Conservation (phyloP, 2,888 invertebrate genomes). For the Bombyx huttoni region DNA sequence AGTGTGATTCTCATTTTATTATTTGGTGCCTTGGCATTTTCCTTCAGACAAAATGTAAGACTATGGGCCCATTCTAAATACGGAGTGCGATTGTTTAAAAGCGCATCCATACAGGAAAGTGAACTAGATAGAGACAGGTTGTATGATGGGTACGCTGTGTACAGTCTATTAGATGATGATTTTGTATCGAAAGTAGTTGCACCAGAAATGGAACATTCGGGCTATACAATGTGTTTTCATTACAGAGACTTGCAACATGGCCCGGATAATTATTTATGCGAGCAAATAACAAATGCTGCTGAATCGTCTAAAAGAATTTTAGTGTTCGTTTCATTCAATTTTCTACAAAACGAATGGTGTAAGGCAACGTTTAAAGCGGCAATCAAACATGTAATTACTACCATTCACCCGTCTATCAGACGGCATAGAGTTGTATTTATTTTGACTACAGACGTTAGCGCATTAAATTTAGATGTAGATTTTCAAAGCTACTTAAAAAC, state of each 20-base stretch:
- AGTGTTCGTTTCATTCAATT: slow-evolving; percentile 84
- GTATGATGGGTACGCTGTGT: slow-evolving; percentile 91
- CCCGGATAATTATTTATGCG: slow-evolving; percentile 74
- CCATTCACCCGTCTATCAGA: slow-evolving; percentile 77
- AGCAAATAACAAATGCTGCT: slow-evolving; percentile 75
- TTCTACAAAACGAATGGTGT: slow-evolving; percentile 88
- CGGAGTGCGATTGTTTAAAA: slow-evolving; percentile 82
- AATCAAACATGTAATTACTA: slow-evolving; percentile 78
- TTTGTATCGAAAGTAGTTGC: slow-evolving; percentile 78
- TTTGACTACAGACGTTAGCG: slow-evolving; percentile 77
- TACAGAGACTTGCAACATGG: slow-evolving; percentile 76
- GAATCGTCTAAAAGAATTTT: slow-evolving; percentile 80
- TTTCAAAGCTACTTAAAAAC: slow-evolving; percentile 80
- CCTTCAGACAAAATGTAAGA: slow-evolving; percentile 83
- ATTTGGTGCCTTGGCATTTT: slow-evolving; percentile 79
- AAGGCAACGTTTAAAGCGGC: slow-evolving; percentile 86
- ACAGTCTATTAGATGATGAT: slow-evolving; percentile 85
- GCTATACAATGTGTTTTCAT: slow-evolving; percentile 77
- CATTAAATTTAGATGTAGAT: slow-evolving; percentile 81
- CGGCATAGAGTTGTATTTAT: slow-evolving; percentile 72
- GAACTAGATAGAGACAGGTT: slow-evolving; percentile 77
- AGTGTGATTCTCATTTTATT: slow-evolving; percentile 80
- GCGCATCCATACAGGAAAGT: slow-evolving; percentile 69
- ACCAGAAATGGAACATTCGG: slow-evolving; percentile 81
- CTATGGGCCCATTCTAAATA: slow-evolving; percentile 87